A percentile compares a stretch with the other conserved stretches of the same genome.
These are phyloP conservation scores for Melanocharis versteri DNA, from an alignment of 2,113 vertebrate genomes.

Conservation along the genomic window DNA sequence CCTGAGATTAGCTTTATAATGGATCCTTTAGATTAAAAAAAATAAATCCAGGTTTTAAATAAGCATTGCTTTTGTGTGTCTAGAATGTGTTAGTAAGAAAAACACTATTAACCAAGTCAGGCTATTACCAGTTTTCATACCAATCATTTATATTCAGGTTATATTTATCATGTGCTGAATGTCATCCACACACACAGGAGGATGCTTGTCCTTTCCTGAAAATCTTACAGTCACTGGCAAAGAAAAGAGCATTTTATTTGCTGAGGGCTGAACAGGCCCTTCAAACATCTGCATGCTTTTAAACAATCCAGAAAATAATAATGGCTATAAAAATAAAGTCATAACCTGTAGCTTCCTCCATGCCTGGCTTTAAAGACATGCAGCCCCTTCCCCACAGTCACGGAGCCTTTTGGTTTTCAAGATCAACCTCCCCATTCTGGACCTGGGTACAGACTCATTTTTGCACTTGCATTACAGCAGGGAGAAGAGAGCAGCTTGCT, in stretches of 20 bases:
- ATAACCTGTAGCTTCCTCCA: not conserved
- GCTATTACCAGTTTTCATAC: not conserved
- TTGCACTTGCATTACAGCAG: not conserved
- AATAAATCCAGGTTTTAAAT: not conserved
- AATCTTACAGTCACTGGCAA: not conserved
- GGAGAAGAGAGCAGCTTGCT: not conserved
- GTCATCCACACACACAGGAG: not conserved
- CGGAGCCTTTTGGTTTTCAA: not conserved
- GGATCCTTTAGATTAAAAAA: not conserved
- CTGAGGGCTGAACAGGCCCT: not conserved
- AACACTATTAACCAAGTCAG: not conserved
- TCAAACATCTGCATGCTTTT: not conserved
- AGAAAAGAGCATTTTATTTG: not conserved
- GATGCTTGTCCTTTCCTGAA: not conserved
- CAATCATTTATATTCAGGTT: not conserved
- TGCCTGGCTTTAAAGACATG: not conserved
- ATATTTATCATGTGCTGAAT: not conserved
- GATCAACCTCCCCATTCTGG: not conserved
- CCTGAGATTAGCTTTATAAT: not conserved
- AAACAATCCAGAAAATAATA: constrained; percentile 5
- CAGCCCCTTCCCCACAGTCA: not conserved
- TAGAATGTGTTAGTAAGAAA: not conserved
- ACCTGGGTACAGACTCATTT: not conserved
- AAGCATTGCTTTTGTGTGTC: not conserved
- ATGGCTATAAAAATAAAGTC: not conserved